phyloP scores from a whole-genome alignment of 2,888 invertebrate genomes.

The Bombylius discolor region DNA sequence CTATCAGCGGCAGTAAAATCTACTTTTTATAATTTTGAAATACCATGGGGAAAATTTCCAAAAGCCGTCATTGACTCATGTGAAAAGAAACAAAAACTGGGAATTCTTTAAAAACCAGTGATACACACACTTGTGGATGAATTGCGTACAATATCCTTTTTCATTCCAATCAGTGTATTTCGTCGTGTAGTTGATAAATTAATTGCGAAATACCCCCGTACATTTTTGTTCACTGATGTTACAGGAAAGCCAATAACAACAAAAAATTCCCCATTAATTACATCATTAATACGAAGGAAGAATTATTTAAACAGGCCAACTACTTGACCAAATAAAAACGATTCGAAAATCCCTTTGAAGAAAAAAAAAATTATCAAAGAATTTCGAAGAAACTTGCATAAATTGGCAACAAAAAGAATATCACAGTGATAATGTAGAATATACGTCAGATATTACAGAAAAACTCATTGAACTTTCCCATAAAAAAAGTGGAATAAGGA shows the following conservation, averaged over 20 bases:
- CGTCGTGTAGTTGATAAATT: too few relatives aligned
- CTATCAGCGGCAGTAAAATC: too few relatives aligned
- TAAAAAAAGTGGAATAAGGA: background rate
- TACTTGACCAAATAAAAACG: background rate
- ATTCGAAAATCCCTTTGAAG: background rate
- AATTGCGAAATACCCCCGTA: background rate
- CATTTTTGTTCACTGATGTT: background rate
- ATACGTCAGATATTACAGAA: background rate
- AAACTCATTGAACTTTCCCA: background rate
- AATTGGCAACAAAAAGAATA: background rate
- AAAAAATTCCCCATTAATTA: background rate
- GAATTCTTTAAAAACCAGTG: too few relatives aligned
- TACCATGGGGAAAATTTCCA: too few relatives aligned
- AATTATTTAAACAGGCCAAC: background rate
- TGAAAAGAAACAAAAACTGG: too few relatives aligned
- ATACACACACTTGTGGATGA: too few relatives aligned
- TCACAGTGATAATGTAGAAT: background rate
- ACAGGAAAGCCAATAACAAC: background rate
- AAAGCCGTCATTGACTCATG: too few relatives aligned
- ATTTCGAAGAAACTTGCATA: too few relatives aligned
- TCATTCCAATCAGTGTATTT: too few relatives aligned
- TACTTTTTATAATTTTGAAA: too few relatives aligned
- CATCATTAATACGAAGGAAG: background rate
- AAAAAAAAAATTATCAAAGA: too few relatives aligned
- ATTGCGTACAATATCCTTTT: too few relatives aligned